Evolutionary conservation across 23 tunicate genomes (phyloP), one percentile per base, ranked within the genome.

Genomic region (Phallusia fumigata): DNA sequence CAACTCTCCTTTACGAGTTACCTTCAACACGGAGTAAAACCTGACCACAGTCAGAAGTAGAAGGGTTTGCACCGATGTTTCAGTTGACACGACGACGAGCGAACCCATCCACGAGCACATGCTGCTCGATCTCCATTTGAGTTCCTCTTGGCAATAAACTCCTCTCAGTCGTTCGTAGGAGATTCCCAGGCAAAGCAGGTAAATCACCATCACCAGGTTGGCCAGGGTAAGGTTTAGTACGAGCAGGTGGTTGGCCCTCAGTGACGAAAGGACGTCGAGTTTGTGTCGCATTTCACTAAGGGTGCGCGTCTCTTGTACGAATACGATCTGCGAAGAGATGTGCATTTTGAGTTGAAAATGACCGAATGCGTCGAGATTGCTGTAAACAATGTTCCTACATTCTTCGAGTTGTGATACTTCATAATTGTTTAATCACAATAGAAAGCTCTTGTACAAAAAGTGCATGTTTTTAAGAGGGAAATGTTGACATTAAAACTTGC

Each of bases 21-120:
- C 86, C 65, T 49, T 83, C 3, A 74, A 28, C 13, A 83, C 49
- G 36, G 86, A 44, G 65, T 83, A 73, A 45, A 83, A 77, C 21
- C 86, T 72, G 32, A 35, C 32, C 65, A 77, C 30, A 19, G 86
- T 83, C 22, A 83, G 69, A 30, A 74, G 15, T 30, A 83, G 34
- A 19, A 83, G 35, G 16, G 69, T 83, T 10, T 69, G 86, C 36
- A 83, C 79, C 18, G 86, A 83, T 0, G 86, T 45, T 32, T 83
- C 65, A 24, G 36, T 40, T 26, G 86, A 83, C 30, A 83, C 50
- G 36, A 74, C 26, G 2, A 73, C 79, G 5, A 77, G 72, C 8
- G 73, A 15, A 15, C 86, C 86, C 86, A 83, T 83, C 86, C 86
- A 83, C 35, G 79, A 65, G 36, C 86, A 83, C n/a, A 74, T 22